Evolutionary conservation across 2,113 vertebrate genomes (phyloP).

Genomic region (Dipodomys stephensi): DNA sequence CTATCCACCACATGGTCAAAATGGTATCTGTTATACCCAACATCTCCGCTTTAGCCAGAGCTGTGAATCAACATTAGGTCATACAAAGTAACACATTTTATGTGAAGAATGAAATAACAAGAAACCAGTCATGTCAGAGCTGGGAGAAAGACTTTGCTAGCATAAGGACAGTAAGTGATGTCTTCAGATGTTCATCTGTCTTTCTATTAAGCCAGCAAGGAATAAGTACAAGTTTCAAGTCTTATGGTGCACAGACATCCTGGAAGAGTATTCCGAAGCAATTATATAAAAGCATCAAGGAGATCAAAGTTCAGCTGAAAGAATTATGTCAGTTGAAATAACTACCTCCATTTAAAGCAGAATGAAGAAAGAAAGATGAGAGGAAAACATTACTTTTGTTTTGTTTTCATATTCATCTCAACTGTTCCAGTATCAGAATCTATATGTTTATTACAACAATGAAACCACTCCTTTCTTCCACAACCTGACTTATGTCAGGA

Average conservation of each 20-base stretch:
- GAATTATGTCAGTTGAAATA: neutral
- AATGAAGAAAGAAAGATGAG: neutral
- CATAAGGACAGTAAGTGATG: neutral
- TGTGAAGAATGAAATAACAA: neutral
- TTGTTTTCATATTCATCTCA: neutral
- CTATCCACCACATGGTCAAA: too few species aligned
- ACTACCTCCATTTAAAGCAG: neutral
- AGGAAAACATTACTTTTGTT: neutral
- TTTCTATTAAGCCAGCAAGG: neutral
- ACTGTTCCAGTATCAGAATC: too few species aligned
- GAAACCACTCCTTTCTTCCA: neutral
- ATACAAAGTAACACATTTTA: too few species aligned
- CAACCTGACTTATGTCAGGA: neutral
- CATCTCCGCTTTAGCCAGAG: too few species aligned
- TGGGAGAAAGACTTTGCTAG: neutral
- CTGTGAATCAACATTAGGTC: too few species aligned
- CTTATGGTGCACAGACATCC: neutral
- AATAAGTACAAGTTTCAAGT: neutral
- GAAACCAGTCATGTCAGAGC: neutral
- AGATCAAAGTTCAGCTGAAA: neutral
- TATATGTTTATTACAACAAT: neutral
- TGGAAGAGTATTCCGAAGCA: neutral
- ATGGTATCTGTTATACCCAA: too few species aligned
- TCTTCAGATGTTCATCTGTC: neutral
- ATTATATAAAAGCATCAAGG: neutral